phyloP scores from a whole-genome alignment of 2,888 invertebrate genomes.

The Bruchidius siliquastri region DNA sequence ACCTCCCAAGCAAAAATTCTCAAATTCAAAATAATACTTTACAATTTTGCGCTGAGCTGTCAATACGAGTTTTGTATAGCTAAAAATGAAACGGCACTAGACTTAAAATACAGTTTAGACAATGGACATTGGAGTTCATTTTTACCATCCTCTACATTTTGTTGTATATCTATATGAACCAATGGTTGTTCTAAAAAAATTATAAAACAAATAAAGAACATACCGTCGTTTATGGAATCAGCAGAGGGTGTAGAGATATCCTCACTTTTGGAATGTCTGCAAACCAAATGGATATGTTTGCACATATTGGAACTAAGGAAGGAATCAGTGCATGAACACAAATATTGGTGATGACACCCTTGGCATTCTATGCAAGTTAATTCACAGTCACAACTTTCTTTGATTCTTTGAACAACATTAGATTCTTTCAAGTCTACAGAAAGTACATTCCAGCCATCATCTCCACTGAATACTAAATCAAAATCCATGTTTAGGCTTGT shows the following conservation, averaged over 20 bases:
- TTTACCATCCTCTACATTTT: no score
- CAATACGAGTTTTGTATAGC: no score
- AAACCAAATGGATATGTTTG: conserved; percentile 14
- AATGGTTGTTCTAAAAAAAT: no score
- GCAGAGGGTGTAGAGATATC: neutral
- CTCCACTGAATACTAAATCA: neutral
- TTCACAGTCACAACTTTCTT: conserved; percentile 10
- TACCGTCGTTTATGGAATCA: neutral
- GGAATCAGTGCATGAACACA: conserved; percentile 18
- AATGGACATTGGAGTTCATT: no score
- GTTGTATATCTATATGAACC: no score
- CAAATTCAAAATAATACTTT: no score
- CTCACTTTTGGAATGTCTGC: conserved; percentile 1
- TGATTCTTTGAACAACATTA: conserved; percentile 6
- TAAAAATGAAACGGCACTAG: no score
- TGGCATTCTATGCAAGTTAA: conserved; percentile 12
- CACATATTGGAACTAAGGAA: conserved; percentile 15
- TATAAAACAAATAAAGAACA: neutral
- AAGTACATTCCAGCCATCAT: conserved; percentile 2
- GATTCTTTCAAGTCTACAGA: conserved; percentile 3
- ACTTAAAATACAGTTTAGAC: no score
- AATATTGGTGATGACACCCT: conserved; percentile 14
- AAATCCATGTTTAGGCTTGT: conserved; percentile 6
- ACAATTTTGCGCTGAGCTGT: no score
- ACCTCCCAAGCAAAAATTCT: no score